Conservation (phyloP, 2,888 invertebrate species). For the Isoperla grammatica region DNA sequence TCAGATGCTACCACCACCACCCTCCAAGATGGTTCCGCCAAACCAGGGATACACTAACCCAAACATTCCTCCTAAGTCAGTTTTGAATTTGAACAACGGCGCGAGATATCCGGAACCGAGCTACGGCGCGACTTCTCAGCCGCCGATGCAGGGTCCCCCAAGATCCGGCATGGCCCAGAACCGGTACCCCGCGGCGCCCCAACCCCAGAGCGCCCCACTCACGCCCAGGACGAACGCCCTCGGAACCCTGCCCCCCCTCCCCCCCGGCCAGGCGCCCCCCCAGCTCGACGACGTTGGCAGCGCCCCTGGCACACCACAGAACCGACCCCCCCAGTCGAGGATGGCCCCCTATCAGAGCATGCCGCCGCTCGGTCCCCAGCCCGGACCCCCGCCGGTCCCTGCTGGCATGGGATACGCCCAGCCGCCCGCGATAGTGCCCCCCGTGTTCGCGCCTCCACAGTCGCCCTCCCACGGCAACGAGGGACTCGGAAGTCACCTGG, state of each 20-base stretch:
- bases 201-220: too few species aligned
- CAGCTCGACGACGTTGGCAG: background rate
- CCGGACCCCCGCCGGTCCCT: background rate
- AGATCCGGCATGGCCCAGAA: background rate
- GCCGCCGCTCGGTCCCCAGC: background rate
- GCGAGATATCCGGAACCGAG: too few species aligned
- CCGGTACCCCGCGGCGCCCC: too few species aligned
- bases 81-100: background rate
- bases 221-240: constrained; percentile 26
- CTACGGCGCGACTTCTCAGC: too few species aligned
- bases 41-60: background rate
- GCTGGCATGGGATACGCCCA: background rate
- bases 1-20: background rate
- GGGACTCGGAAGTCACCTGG: background rate
- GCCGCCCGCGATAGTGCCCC: background rate
- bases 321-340: background rate
- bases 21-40: background rate
- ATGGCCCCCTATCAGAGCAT: background rate
- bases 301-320: background rate
- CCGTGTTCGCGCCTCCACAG: background rate
- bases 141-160: too few species aligned
- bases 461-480: too few species aligned
- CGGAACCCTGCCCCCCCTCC: constrained; percentile 21
- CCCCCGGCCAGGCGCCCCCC: background rate
- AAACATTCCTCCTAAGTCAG: background rate